Base-by-base conservation (phyloP, 2,113 vertebrate species). In the Zosterops pallidus region DNA sequence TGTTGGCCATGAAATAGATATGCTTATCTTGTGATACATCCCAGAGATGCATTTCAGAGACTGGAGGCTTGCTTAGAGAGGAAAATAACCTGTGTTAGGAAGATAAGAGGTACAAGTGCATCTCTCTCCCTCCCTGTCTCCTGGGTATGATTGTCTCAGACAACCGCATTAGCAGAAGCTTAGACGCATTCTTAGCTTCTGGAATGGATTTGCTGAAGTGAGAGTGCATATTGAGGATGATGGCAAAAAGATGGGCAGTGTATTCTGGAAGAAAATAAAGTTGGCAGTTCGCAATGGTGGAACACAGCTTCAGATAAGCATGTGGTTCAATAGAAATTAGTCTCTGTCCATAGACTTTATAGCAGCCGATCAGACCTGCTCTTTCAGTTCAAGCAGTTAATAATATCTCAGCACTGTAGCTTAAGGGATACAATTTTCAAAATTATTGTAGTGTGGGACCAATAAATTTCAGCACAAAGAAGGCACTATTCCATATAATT, bases 361-460 rank as follows among this genome's bases (percentile, higher is more conserved):
- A 37, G 85, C 92, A 97, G 93, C 97, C 79, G 88, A 96, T 97
- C 96, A 94, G 91, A 97, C 39, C 96, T 94, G 71, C 94, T 93
- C 92, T 96, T 95, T 94, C 94, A 95, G 96, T 96, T 97, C 96
- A 95, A 95, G 97, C 97, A 97, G 95, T 98, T 97, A 98, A 97
- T 98, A 97, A 97, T 96, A 97, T 87, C 96, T 97, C 97, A 95
- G 95, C 87, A 68, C 88, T 96, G 96, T 83, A 97, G 97, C 97
- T 98, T 98, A 98, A 98, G 95, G 97, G 96, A 98, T 97, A 97
- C 94, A 92, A 95, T 97, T 98, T 98, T 98, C 96, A 98, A 98
- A 98, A 97, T 98, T 98, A 98, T 98, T 97, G 97, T 97, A 95
- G 96, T 97, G 85, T 97, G 98, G 98, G 98, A 98, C 96, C 93